Evolutionary conservation across 2,888 invertebrate genomes (phyloP).

Genomic region (Chesias legatella): DNA sequence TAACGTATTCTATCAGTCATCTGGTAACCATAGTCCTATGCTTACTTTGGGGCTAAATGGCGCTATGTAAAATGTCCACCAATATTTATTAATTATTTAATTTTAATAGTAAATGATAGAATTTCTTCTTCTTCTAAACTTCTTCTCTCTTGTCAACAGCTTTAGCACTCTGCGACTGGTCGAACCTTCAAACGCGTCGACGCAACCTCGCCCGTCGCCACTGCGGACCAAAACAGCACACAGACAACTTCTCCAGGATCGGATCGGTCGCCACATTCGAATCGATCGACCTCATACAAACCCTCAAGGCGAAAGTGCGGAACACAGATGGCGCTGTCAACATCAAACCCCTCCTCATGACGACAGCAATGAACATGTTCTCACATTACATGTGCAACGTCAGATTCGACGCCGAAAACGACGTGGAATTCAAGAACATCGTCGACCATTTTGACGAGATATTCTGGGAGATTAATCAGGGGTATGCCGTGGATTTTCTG

Average conservation of each 20-base stretch:
- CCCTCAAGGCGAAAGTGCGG: constrained; percentile 68
- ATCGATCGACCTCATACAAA: constrained; percentile 80
- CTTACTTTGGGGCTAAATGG: too few relatives aligned
- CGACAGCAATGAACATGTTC: constrained; percentile 91
- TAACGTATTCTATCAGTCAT: too few relatives aligned
- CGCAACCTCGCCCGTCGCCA: constrained; percentile 89
- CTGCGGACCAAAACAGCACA: constrained; percentile 88
- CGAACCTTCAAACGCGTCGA: constrained; percentile 88
- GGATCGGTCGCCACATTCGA: constrained; percentile 86
- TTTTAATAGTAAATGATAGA: too few relatives aligned
- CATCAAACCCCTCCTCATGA: constrained; percentile 86
- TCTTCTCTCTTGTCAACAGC: constrained; percentile 83
- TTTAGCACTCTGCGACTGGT: constrained; percentile 93
- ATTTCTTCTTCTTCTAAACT: too few relatives aligned
- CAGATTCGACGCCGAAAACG: constrained; percentile 83
- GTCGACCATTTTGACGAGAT: constrained; percentile 90
- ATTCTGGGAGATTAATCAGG: constrained; percentile 95
- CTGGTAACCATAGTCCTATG: too few relatives aligned
- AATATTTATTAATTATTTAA: too few relatives aligned
- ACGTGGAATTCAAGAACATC: constrained; percentile 83
- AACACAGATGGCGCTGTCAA: constrained; percentile 67
- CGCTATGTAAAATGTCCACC: too few relatives aligned
- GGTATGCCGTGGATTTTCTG: constrained; percentile 91
- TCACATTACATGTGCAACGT: constrained; percentile 92
- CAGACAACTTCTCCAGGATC: constrained; percentile 85